Conservation (phyloP, 2,113 vertebrate species). For the Phycodurus eques region DNA sequence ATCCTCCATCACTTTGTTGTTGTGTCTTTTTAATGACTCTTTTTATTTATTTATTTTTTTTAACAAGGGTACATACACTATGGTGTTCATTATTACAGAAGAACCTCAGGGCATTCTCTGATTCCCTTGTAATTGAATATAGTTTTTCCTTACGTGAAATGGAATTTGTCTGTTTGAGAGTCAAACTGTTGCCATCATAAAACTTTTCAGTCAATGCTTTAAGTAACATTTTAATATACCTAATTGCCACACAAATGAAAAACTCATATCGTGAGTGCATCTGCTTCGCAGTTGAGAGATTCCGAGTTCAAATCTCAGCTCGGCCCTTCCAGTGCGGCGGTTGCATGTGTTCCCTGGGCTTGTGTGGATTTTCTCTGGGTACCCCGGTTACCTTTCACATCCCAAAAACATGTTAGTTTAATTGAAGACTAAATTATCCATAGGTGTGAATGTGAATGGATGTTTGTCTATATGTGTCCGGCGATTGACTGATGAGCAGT, state of each 20-base stretch:
- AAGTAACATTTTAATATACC: background rate
- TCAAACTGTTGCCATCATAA: background rate
- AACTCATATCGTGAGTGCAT: too few species aligned
- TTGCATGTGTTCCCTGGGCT: background rate
- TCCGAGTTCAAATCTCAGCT: background rate
- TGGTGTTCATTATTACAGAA: background rate
- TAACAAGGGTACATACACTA: too few species aligned
- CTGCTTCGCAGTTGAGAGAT: background rate
- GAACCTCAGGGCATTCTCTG: background rate
- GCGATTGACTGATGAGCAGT: too few species aligned
- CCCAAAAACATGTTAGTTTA: too few species aligned
- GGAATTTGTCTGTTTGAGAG: background rate
- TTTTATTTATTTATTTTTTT: too few species aligned
- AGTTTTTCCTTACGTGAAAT: background rate
- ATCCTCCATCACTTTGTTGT: constrained; percentile 22
- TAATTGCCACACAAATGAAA: background rate
- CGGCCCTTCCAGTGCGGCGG: background rate
- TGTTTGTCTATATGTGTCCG: too few species aligned
- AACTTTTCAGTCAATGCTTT: background rate
- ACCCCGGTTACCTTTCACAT: too few species aligned
- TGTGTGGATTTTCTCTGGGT: too few species aligned
- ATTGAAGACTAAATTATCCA: too few species aligned
- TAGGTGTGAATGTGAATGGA: too few species aligned
- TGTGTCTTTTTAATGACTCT: constrained; percentile 13
- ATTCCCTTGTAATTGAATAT: background rate